A percentile compares a stretch with the other conserved stretches of the same genome.
Evolutionary conservation across 2,797 vertebrate species (phyloP).

Genomic region (Poeciliopsis paucimaculata): DNA sequence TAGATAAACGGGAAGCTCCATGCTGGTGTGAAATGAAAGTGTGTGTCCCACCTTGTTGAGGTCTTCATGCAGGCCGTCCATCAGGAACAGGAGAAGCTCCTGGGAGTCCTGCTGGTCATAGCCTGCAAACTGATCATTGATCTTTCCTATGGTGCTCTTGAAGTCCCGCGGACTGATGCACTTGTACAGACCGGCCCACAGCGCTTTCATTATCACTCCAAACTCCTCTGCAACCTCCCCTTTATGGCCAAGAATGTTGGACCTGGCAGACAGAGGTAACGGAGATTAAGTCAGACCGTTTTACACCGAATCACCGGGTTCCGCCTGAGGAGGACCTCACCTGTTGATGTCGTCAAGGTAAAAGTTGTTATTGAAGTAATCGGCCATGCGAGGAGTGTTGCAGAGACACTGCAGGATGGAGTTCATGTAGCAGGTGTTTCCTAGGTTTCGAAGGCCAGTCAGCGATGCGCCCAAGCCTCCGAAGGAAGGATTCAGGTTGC

Average conservation of each 20-base stretch:
- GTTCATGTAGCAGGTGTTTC: constrained; percentile 99
- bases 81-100: constrained; percentile 95
- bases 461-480: constrained; percentile 91
- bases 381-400: constrained; percentile 89
- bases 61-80: constrained; percentile 98
- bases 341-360: constrained; percentile 97
- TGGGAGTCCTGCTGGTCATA: constrained; percentile 98
- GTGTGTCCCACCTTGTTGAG: constrained; percentile 92
- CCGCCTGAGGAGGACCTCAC: constrained; percentile 63
- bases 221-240: constrained; percentile 99
- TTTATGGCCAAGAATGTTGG: constrained; percentile 94
- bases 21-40: not conserved
- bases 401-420: constrained; percentile 97
- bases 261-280: constrained; percentile 73
- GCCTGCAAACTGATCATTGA: constrained; percentile 94
- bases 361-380: constrained; percentile 93
- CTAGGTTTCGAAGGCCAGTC: constrained; percentile 96
- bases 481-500: constrained; percentile 95
- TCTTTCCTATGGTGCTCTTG: constrained; percentile 95
- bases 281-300: not conserved
- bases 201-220: constrained; percentile 95
- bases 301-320: not conserved
- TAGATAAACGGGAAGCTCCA: not conserved
- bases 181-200: constrained; percentile 95
- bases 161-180: constrained; percentile 96